These are phyloP conservation scores for Notospermus geniculatus DNA, from an alignment of 1,140 invertebrate species.

Conservation along the genomic window DNA sequence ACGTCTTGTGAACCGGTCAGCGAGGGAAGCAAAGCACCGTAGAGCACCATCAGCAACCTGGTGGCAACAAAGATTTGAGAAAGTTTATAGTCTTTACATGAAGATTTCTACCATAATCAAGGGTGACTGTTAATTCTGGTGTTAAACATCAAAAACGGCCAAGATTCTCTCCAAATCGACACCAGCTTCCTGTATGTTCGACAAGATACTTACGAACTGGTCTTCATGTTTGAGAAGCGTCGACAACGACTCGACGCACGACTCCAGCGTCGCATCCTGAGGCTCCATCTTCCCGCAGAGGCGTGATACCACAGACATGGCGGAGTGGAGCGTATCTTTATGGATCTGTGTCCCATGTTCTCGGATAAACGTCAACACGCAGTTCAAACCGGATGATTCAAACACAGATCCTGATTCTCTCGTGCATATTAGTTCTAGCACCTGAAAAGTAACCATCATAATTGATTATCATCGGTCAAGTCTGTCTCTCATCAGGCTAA, in stretches of 20 bases:
- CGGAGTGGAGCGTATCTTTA: slow-evolving; percentile 93
- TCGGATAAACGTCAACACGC: slow-evolving; percentile 91
- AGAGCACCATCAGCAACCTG: slow-evolving; percentile 87
- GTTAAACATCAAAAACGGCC: too few relatives aligned
- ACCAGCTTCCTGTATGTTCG: not conserved
- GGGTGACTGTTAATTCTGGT: too few relatives aligned
- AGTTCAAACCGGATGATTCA: slow-evolving; percentile 92
- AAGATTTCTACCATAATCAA: too few relatives aligned
- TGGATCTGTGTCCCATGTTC: slow-evolving; percentile 88
- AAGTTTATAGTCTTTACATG: too few relatives aligned
- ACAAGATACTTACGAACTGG: slow-evolving; percentile 67
- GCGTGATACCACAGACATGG: slow-evolving; percentile 83
- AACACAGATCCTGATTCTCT: slow-evolving; percentile 96
- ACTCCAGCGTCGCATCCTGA: slow-evolving; percentile 79
- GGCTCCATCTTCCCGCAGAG: slow-evolving; percentile 98
- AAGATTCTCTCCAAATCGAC: not conserved
- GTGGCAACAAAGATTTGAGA: not conserved
- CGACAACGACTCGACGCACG: slow-evolving; percentile 89
- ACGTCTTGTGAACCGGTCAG: slow-evolving; percentile 85
- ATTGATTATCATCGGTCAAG: too few relatives aligned
- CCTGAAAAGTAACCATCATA: slow-evolving; percentile 59
- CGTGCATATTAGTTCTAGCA: slow-evolving; percentile 94
- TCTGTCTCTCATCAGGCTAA: too few relatives aligned
- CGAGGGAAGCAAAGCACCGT: slow-evolving; percentile 95
- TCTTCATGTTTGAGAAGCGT: slow-evolving; percentile 90